Conservation (phyloP, 2,797 vertebrate genomes). For the Acanthornis magna region DNA sequence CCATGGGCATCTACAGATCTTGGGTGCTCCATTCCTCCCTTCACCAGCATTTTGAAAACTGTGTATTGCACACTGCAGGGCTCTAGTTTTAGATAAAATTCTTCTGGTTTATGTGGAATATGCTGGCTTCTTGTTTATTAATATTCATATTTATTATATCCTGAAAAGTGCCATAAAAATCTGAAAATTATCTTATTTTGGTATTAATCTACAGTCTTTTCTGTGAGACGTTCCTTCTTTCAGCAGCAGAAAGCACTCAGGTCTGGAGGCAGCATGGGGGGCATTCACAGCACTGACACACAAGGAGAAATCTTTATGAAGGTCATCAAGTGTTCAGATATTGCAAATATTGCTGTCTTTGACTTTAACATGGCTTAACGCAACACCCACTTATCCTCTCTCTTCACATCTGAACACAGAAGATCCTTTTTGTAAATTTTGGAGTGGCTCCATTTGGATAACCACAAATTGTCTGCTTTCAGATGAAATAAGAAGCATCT, state of each 20-base stretch:
- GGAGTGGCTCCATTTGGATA: not conserved
- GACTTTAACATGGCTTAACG: not conserved
- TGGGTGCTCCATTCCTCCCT: not conserved
- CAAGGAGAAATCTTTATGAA: not conserved
- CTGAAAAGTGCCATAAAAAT: not conserved
- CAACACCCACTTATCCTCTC: not conserved
- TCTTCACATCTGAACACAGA: not conserved
- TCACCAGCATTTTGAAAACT: not conserved
- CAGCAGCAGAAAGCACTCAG: fast-evolving
- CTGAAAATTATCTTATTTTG: not conserved
- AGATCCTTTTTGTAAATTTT: not conserved
- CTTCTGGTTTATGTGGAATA: not conserved
- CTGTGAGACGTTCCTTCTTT: not conserved
- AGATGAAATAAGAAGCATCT: not conserved
- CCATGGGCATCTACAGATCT: not conserved
- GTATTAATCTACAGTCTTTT: not conserved
- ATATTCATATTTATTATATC: not conserved
- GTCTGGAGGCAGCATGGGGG: not conserved
- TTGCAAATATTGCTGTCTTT: not conserved
- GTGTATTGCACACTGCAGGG: not conserved
- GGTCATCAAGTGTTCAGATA: not conserved
- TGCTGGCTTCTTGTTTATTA: not conserved
- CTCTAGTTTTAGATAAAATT: not conserved
- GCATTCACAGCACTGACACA: not conserved
- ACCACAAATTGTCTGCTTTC: not conserved